These are phyloP conservation scores for Acronicta aceris DNA, from an alignment of 2,888 invertebrate species.

Conservation along the genomic window DNA sequence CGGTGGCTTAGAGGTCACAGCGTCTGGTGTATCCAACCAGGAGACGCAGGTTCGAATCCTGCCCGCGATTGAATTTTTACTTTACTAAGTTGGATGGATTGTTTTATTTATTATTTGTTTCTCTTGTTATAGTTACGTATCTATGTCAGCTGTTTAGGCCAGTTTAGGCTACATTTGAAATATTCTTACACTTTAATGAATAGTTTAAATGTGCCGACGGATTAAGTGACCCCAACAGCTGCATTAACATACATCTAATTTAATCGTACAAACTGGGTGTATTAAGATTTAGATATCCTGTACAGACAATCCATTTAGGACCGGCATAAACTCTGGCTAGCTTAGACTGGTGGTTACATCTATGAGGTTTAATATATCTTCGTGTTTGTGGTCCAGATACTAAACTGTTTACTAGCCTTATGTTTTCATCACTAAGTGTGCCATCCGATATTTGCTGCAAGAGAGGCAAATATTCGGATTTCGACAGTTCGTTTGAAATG, in stretches of 20 bases:
- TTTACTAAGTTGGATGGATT: too few species aligned
- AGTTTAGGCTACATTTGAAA: conserved; percentile 5
- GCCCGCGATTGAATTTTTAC: too few species aligned
- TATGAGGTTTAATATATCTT: conserved; percentile 83
- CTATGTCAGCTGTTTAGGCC: not conserved
- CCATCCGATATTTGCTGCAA: conserved; percentile 79
- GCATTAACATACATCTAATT: conserved; percentile 23
- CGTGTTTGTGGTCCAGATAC: conserved; percentile 77
- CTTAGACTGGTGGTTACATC: conserved; percentile 83
- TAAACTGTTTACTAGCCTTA: conserved; percentile 73
- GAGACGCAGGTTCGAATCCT: too few species aligned
- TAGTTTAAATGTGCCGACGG: conserved; percentile 2
- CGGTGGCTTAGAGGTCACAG: too few species aligned
- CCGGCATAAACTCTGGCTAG: conserved; percentile 77
- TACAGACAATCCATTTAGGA: conserved; percentile 84
- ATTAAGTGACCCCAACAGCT: not conserved
- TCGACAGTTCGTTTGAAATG: conserved; percentile 78
- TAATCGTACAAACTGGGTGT: conserved; percentile 82
- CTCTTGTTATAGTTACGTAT: not conserved
- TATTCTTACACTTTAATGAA: conserved; percentile 13
- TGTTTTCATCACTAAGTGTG: conserved; percentile 65
- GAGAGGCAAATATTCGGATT: conserved; percentile 78
- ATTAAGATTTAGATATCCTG: conserved; percentile 83
- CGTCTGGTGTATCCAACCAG: too few species aligned
- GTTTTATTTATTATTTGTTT: not conserved